Evolutionary conservation across 2,113 vertebrate genomes (phyloP).

Genomic region (Caretta caretta): DNA sequence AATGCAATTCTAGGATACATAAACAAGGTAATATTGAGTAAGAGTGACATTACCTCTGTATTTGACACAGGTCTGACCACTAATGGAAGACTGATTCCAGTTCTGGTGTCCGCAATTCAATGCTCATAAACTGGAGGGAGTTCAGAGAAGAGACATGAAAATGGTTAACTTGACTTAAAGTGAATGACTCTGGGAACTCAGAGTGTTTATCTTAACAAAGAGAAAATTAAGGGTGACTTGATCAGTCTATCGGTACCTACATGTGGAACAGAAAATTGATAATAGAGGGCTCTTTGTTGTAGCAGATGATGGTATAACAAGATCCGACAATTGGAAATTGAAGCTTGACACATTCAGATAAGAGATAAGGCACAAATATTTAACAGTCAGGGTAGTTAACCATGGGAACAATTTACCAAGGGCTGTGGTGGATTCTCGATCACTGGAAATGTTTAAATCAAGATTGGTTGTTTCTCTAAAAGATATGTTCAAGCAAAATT

Average conservation of each 20-base stretch:
- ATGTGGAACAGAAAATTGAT: background rate
- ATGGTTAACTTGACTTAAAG: background rate
- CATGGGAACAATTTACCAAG: background rate
- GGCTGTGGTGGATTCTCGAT: background rate
- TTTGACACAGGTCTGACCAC: too few species aligned
- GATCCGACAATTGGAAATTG: background rate
- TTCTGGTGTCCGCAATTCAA: too few species aligned
- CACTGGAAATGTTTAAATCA: background rate
- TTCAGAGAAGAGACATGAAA: too few species aligned
- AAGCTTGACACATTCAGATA: background rate
- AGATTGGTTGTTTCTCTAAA: background rate
- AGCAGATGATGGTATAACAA: background rate
- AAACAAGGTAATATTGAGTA: too few species aligned
- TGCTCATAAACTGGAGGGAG: too few species aligned
- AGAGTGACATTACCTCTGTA: too few species aligned
- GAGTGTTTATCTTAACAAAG: background rate
- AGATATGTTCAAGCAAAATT: background rate
- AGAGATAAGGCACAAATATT: background rate
- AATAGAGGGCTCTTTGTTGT: background rate
- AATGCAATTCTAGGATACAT: too few species aligned
- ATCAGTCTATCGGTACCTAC: background rate
- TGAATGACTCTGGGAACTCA: background rate
- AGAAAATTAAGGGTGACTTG: background rate
- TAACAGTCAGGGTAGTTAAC: background rate
- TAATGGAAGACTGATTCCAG: too few species aligned